A percentile compares a stretch with the other conserved stretches of the same genome.
These are phyloP conservation scores for Trichonephila clavipes DNA, from an alignment of 1,140 invertebrate genomes.

Conservation along the genomic window DNA sequence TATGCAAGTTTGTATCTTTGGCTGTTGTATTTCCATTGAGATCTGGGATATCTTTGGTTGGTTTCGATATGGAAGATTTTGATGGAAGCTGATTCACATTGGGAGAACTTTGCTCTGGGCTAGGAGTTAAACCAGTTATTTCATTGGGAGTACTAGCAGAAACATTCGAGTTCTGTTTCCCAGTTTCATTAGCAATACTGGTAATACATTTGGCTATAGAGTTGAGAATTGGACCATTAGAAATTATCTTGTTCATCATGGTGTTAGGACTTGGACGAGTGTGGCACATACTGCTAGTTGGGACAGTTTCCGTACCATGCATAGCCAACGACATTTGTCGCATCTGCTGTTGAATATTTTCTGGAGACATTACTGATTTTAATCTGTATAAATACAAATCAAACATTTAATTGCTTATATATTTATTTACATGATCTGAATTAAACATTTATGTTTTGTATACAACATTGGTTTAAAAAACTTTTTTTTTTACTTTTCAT, in stretches of 20 bases:
- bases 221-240: slow-evolving; percentile 20
- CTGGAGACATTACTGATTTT: slow-evolving; percentile 65
- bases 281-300: not conserved
- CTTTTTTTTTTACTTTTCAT: no score
- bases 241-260: slow-evolving; percentile 12
- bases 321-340: slow-evolving; percentile 44
- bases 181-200: slow-evolving; percentile 47
- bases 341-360: slow-evolving; percentile 35
- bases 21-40: slow-evolving; percentile 57
- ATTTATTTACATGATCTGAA: no score
- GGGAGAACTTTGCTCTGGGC: not conserved
- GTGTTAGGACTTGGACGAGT: slow-evolving; percentile 3
- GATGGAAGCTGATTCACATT: slow-evolving; percentile 12
- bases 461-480: no score
- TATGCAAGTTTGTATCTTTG: slow-evolving; percentile 33
- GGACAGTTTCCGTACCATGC: not conserved
- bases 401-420: no score
- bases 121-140: not conserved
- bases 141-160: not conserved
- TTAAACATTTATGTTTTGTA: no score
- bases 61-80: slow-evolving; percentile 24
- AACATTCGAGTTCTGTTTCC: slow-evolving; percentile 49
- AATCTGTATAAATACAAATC: slow-evolving; percentile 16
- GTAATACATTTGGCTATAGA: slow-evolving; percentile 33
- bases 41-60: slow-evolving; percentile 48